Percentiles rank a stretch among this genome's conserved stretches.
phyloP scores from a whole-genome alignment of 2,113 vertebrate species.

The Lota lota region DNA sequence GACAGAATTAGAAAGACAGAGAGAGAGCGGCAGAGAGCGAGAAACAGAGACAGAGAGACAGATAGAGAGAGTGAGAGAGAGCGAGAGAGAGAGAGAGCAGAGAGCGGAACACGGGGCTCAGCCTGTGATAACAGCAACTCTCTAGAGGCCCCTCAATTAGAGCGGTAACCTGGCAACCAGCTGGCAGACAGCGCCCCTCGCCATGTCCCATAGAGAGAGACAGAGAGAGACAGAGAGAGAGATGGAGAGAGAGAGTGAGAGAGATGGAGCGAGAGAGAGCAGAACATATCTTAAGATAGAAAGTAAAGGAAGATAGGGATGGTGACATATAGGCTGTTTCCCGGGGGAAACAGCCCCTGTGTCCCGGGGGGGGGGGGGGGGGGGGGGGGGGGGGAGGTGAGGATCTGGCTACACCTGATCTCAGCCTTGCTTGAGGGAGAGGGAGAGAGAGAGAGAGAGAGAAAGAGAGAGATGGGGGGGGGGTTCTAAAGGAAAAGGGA shows the following conservation, averaged over 20 bases:
- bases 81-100: slow-evolving; percentile 15
- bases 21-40: not conserved
- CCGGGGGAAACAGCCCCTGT: too few relatives aligned
- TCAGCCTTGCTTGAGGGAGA: too few relatives aligned
- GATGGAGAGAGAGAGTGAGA: not conserved
- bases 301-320: too few relatives aligned
- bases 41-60: slow-evolving; percentile 6
- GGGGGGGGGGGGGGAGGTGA: not conserved
- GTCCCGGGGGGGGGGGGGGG: too few relatives aligned
- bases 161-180: slow-evolving; percentile 76
- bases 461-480: not conserved
- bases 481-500: not conserved
- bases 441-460: too few relatives aligned
- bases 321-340: too few relatives aligned
- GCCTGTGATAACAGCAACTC: slow-evolving; percentile 66
- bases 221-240: slow-evolving; percentile 24
- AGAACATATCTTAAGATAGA: too few relatives aligned
- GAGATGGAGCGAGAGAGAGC: not conserved
- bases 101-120: slow-evolving; percentile 48
- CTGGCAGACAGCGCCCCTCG: slow-evolving; percentile 61
- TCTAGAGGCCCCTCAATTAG: slow-evolving; percentile 74
- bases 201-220: slow-evolving; percentile 21
- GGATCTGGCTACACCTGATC: too few relatives aligned
- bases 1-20: slow-evolving; percentile 1
- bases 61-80: slow-evolving; percentile 20